phyloP scores from a whole-genome alignment of 2,888 invertebrate species.

The Quadroppia sp. region DNA sequence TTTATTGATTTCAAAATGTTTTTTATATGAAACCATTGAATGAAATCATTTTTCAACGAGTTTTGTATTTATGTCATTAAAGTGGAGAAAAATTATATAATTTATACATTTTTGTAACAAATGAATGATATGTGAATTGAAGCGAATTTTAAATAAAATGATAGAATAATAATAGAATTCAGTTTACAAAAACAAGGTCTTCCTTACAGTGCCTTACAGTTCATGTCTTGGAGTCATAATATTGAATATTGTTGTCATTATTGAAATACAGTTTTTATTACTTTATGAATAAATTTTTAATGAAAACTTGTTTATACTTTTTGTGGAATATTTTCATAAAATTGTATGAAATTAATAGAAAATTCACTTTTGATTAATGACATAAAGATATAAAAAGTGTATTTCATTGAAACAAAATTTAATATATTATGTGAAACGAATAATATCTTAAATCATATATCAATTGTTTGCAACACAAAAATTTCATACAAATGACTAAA shows the following conservation, averaged over 20 bases:
- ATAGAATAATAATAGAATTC: too few species aligned
- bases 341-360: background rate
- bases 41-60: too few species aligned
- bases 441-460: background rate
- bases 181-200: too few species aligned
- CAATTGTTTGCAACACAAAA: background rate
- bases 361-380: conserved; percentile 1
- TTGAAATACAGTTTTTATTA: background rate
- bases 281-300: background rate
- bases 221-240: background rate
- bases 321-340: background rate
- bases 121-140: too few species aligned
- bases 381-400: background rate
- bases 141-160: too few species aligned
- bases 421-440: background rate
- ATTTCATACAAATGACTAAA: too few species aligned
- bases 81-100: too few species aligned
- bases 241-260: background rate
- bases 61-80: too few species aligned
- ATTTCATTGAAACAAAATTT: background rate
- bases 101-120: too few species aligned
- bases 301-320: background rate
- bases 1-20: too few species aligned
- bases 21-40: too few species aligned
- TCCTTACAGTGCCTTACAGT: conserved; percentile 2